A percentile compares a stretch with the other conserved stretches of the same genome.
phyloP scores from a whole-genome alignment of 2,888 invertebrate genomes.

The Nebria salina region DNA sequence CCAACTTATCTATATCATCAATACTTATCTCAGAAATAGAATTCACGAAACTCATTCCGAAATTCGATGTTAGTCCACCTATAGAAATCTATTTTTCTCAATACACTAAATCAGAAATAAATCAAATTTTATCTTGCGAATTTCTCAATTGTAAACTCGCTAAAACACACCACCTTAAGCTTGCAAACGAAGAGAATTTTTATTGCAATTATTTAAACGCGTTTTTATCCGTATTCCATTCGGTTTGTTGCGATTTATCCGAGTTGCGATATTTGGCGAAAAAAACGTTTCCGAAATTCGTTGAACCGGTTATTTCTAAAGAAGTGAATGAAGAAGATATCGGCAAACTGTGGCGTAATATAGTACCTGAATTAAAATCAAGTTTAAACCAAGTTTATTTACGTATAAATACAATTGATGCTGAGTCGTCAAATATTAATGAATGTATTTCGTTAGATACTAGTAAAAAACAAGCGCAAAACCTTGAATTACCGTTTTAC shows the following conservation, averaged over 20 bases:
- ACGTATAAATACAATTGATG: constrained; percentile 26
- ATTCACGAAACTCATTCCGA: constrained; percentile 82
- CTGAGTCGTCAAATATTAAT: constrained; percentile 54
- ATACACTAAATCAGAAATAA: constrained; percentile 77
- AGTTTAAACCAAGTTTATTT: constrained; percentile 37
- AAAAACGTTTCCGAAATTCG: constrained; percentile 78
- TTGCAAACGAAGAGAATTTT: constrained; percentile 63
- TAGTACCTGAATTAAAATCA: constrained; percentile 66
- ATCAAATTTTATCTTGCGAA: constrained; percentile 65
- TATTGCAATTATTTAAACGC: constrained; percentile 84
- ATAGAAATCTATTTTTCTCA: constrained; percentile 81
- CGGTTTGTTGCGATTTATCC: constrained; percentile 84
- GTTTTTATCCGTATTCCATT: constrained; percentile 84
- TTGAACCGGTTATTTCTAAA: constrained; percentile 78
- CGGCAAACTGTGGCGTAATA: constrained; percentile 80
- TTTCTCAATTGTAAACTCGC: constrained; percentile 52
- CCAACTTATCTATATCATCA: constrained; percentile 75
- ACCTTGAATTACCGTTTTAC: constrained; percentile 86
- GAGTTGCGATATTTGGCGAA: constrained; percentile 86
- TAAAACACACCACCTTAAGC: constrained; percentile 51
- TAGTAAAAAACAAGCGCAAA: constrained; percentile 66
- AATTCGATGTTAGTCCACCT: constrained; percentile 76
- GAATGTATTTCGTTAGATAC: constrained; percentile 34
- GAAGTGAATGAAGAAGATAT: constrained; percentile 72
- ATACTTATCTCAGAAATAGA: constrained; percentile 81